These are phyloP conservation scores for Limonius californicus DNA, from an alignment of 1,140 invertebrate genomes.

Conservation along the genomic window DNA sequence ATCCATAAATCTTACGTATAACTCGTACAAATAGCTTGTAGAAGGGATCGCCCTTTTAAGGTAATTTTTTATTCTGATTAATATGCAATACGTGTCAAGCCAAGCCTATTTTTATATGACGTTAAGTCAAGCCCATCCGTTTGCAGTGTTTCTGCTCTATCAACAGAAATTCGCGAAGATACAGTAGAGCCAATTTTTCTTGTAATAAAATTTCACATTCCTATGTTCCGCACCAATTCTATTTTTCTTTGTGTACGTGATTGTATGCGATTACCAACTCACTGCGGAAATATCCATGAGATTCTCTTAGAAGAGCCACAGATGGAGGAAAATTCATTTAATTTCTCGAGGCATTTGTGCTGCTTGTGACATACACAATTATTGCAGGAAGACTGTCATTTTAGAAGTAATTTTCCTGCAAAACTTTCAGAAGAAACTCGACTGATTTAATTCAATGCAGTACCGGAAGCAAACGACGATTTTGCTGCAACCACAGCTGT, in stretches of 20 bases:
- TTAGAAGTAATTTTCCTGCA: too few relatives aligned
- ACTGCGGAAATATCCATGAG: too few relatives aligned
- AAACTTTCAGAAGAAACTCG: too few relatives aligned
- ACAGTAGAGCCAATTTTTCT: neutral
- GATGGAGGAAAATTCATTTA: too few relatives aligned
- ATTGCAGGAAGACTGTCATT: too few relatives aligned
- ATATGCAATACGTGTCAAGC: neutral
- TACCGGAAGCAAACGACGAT: too few relatives aligned
- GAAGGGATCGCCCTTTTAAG: neutral
- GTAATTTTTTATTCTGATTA: constrained; percentile 2
- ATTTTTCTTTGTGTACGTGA: neutral
- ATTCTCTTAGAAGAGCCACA: too few relatives aligned
- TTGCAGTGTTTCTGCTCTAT: neutral
- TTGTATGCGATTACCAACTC: too few relatives aligned
- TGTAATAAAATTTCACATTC: neutral
- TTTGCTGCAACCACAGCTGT: too few relatives aligned
- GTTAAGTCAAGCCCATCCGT: neutral
- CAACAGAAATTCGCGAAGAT: neutral
- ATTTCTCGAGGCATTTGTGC: too few relatives aligned
- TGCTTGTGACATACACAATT: too few relatives aligned
- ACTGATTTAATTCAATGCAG: too few relatives aligned
- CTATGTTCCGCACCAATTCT: neutral
- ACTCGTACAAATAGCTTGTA: neutral
- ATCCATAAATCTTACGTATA: neutral
- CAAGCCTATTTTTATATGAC: neutral